Base-by-base conservation (phyloP, 2,113 vertebrate species). In the Perccottus glenii region DNA sequence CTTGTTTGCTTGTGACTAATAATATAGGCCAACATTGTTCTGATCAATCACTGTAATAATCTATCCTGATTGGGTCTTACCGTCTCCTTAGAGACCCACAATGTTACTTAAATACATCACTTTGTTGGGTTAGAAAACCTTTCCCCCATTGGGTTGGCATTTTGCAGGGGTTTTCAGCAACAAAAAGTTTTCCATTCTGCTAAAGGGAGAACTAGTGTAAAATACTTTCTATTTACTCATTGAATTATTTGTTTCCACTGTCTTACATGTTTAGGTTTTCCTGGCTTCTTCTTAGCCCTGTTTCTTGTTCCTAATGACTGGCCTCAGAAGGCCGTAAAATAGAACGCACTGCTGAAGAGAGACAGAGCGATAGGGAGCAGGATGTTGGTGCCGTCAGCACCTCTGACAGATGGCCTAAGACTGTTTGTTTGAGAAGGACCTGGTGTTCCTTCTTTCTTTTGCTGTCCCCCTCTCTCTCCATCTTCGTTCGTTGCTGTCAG, bases 401-500 rank as follows among this genome's bases (percentile, higher is more conserved):
- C 64, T 74, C 14, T 84, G 83, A 81, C 61, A 64, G 65, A 67
- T 56, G 12, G 73, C 27, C 43, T 61, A 63, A 60, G 52, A 56
- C 60, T 67, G 80, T 46, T 58, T 65, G 63, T 84, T 73, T 87
- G 15, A 56, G 52, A 71, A 69, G 47, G 75, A 77, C 69, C 59
- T 68, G 60, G 64, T 48, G 67, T 80, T 70, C 11, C 9, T 53
- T 42, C 67, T 71, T 64, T 71, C 69, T 74, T 59, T 60, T 15
- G 11, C 55, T 75, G 58, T 80, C 73, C 78, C 55, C 78, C 59
- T 83, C 49, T 51, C 62, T 63, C 64, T 56, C 14, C 19, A 50
- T 46, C 51, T 81, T 59, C 78, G 69, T 82, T 75, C 75, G 68
- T 60, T 64, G 57, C 67, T 68, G 82, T 85, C 81, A 85, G 59